These are phyloP conservation scores for Parazoanthus swiftii DNA, from an alignment of 92 coral and sea anemone species.

Conservation along the genomic window DNA sequence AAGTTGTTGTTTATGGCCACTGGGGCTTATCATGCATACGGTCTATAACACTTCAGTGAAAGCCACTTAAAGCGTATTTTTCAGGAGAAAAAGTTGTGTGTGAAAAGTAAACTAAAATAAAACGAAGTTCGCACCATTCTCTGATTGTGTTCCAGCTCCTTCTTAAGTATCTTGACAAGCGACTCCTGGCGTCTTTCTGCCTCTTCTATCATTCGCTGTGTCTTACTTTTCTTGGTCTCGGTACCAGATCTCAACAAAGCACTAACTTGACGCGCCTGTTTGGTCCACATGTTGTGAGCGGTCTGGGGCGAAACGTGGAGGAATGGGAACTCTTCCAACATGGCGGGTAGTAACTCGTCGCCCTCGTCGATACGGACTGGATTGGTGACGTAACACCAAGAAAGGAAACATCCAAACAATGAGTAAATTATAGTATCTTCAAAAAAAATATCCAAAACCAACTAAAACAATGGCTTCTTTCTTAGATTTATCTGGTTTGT, in stretches of 20 bases:
- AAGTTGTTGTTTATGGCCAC: too few species aligned
- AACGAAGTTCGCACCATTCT: constrained; percentile 76
- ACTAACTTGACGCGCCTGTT: constrained; percentile 88
- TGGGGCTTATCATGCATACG: too few species aligned
- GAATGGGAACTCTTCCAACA: constrained; percentile 96
- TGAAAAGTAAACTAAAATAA: background rate
- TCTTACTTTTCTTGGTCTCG: constrained; percentile 70
- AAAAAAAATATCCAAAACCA: background rate
- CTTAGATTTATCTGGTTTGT: too few species aligned
- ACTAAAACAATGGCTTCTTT: background rate
- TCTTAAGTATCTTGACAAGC: constrained; percentile 77
- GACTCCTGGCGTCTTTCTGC: constrained; percentile 92
- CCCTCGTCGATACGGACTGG: constrained; percentile 36
- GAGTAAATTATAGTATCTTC: background rate
- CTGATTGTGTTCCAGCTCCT: constrained; percentile 87
- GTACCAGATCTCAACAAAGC: constrained; percentile 67
- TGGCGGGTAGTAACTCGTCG: constrained; percentile 75
- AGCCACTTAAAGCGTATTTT: background rate
- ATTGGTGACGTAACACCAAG: background rate
- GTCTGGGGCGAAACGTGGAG: constrained; percentile 99
- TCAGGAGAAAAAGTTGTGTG: background rate
- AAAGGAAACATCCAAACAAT: background rate
- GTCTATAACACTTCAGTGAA: too few species aligned
- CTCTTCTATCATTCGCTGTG: constrained; percentile 84
- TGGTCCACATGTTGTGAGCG: constrained; percentile 89